These are phyloP conservation scores for Labeo calbasu DNA, from an alignment of 2,797 vertebrate species.

Conservation along the genomic window DNA sequence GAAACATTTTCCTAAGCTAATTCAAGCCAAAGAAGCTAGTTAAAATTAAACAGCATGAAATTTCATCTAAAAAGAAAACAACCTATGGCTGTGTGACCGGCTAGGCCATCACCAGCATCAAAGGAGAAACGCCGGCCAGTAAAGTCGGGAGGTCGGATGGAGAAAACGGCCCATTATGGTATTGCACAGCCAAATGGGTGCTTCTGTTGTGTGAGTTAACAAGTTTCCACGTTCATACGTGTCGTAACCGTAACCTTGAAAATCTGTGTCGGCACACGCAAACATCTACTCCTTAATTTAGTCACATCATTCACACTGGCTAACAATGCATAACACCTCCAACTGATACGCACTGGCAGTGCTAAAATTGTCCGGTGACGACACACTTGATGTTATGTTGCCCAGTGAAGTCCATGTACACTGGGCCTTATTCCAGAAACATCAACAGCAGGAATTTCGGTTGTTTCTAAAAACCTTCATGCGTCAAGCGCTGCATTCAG, in stretches of 20 bases:
- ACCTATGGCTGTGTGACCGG: conserved; percentile 40
- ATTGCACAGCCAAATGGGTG: not conserved
- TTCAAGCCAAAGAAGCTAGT: conserved; percentile 61
- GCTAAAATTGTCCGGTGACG: conserved; percentile 39
- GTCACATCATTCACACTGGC: conserved; percentile 27
- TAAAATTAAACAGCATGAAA: conserved; percentile 65
- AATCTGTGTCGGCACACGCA: conserved; percentile 7
- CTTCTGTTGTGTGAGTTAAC: not conserved
- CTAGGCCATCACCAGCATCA: conserved; percentile 34
- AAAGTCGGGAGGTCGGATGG: not conserved
- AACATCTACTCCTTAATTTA: conserved; percentile 30
- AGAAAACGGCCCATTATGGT: conserved; percentile 1
- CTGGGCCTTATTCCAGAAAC: not conserved
- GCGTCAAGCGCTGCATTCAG: not conserved
- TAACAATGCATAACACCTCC: conserved; percentile 30
- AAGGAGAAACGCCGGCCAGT: not conserved
- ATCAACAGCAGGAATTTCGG: not conserved
- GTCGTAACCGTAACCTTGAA: conserved; percentile 22
- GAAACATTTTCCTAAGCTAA: conserved; percentile 61
- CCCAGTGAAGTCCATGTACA: conserved; percentile 1
- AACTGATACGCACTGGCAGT: conserved; percentile 25
- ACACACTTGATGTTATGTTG: conserved; percentile 15
- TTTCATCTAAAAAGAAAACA: conserved; percentile 63
- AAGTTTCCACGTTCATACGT: not conserved
- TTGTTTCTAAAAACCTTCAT: not conserved